Percentiles rank a stretch among this genome's conserved stretches.
These are phyloP conservation scores for Marisa cornuarietis DNA, from an alignment of 1,140 invertebrate species.

Conservation along the genomic window DNA sequence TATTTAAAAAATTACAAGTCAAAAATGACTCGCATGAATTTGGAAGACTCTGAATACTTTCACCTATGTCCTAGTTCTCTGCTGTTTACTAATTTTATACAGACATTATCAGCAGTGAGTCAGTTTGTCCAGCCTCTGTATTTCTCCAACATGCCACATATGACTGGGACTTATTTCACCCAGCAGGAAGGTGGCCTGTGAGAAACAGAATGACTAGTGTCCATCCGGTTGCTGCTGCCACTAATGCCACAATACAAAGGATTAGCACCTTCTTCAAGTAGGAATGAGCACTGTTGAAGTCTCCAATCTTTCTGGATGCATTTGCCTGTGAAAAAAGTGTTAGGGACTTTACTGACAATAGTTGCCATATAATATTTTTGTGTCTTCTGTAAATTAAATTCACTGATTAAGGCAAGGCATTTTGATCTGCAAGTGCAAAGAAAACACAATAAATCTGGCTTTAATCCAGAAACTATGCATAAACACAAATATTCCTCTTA, in stretches of 20 bases:
- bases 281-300: constrained; percentile 23
- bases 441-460: neutral
- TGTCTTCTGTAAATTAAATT: neutral
- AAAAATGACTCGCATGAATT: too few relatives aligned
- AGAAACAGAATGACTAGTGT: constrained; percentile 10
- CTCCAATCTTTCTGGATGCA: constrained; percentile 7
- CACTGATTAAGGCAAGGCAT: neutral
- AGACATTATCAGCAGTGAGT: neutral
- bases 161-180: neutral
- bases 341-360: neutral
- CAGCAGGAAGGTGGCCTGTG: neutral
- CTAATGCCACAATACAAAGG: constrained; percentile 2
- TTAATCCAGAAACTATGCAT: neutral
- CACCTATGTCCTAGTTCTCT: neutral
- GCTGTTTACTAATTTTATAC: neutral
- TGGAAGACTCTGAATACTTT: neutral
- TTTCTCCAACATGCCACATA: neutral
- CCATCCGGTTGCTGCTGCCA: constrained; percentile 1
- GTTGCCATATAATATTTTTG: neutral
- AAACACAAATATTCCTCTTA: too few relatives aligned
- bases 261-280: constrained; percentile 4
- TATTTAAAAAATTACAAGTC: neutral
- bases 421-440: neutral
- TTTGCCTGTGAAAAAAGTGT: constrained; percentile 1
- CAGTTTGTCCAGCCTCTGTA: neutral